Evolutionary conservation across 2,113 vertebrate genomes (phyloP), one percentile per base, ranked within the genome.

Genomic region (Cochlearius cochlearius): DNA sequence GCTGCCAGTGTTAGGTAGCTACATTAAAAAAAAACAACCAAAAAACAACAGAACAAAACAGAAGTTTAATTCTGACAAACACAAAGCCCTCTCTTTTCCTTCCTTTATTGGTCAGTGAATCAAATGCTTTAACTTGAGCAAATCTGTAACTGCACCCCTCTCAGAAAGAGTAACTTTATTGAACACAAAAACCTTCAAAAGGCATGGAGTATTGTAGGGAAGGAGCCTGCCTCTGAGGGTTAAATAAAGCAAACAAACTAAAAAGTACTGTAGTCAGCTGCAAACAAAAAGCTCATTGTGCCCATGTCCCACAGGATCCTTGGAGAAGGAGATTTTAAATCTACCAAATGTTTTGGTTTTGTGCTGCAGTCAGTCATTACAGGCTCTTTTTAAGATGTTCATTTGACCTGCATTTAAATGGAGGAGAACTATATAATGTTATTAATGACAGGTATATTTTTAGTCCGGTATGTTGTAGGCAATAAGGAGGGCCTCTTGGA

Each of bases 281-380:
- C 88, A 97, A 95, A 98, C 97, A 98, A 97, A 97, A 97, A 91
- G 97, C 53, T 96, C 94, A 81, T 98, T 98, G 97, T 98, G 77
- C 79, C 63, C 52, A 23, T 63, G 74, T 95, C 92, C 77, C 85
- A 56, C 59, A 68, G 84, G 94, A 89, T 95, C 56, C 82, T 77
- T 63, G 55, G 67, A 89, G 60, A 92, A 86, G 87, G 83, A 84
- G 96, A 95, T 96, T 91, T 97, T 94, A 97, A 97, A 95, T 85
- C 92, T 91, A 94, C 78, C 94, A 95, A 98, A 96, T 96, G 96
- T 98, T 98, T 97, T 96, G 91, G 87, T 96, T 98, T 97, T 97
- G 83, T 90, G 77, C 96, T 93, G 89, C 84, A 97, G 95, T 94
- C 91, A 85, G 95, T 96, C 91, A 91, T 94, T 78, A 88, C 3